Base-by-base conservation (phyloP, 2,113 vertebrate species). In the Lipophrys pholis region DNA sequence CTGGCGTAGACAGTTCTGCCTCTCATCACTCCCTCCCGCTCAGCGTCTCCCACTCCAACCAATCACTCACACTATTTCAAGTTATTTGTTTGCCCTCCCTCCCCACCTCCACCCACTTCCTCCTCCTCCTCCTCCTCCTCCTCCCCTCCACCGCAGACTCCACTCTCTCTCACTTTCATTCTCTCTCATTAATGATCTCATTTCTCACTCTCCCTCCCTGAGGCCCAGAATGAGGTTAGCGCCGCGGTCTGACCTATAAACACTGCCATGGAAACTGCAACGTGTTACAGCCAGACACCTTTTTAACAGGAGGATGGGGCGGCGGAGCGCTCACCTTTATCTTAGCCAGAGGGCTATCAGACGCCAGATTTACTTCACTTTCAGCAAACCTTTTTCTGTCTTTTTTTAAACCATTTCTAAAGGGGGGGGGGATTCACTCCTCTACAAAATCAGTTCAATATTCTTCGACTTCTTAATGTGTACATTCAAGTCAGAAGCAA, bases 101-200 rank as follows among this genome's bases (percentile, higher is more conserved):
- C 38, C 57, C 0, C 65, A 38, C 1, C 45, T 8, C 49, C 6
- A 58, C 40, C 9, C 5, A 12, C 14, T 8, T n/a, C 41, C 5
- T 12, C 8, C 17, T 16, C 30, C 14, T 11, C 5, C n/a, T 16
- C 12, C 5, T 6, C 39, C 10, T 36, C 41, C 41, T 42, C 41
- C 52, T 6, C 48, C 21, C 38, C 58, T 3, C 14, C 21, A 1
- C 65, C 45, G 5, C 55, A 5, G 15, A 82, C 76, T 73, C 72
- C 30, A 56, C 80, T 87, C 76, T 72, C 87, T 86, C 78, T 73
- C 21, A 30, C 83, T 83, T 89, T 89, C 88, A 81, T 83, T 89
- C 82, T 87, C 80, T 77, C 80, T 88, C 88, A 88, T 90, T 93
- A 91, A 91, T 84, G 85, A 89, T 89, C 86, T 87, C 73, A 88